These are phyloP conservation scores for Phrynocephalus forsythii DNA, from an alignment of 2,797 vertebrate genomes.

Conservation along the genomic window DNA sequence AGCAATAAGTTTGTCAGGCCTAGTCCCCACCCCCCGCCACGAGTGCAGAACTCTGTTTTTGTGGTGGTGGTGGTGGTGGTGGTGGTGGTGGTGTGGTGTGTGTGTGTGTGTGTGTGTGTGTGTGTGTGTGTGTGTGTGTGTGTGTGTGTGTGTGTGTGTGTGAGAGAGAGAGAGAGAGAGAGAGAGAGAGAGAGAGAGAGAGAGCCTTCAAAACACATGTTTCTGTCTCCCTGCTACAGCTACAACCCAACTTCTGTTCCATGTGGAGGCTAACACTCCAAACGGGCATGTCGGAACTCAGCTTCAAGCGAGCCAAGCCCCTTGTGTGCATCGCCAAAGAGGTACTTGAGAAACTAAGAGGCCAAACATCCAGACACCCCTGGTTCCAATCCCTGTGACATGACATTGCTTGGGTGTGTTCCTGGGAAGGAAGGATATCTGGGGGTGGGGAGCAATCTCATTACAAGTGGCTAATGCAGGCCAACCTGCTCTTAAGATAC, in stretches of 20 bases:
- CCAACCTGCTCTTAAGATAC: not conserved
- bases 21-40: too few relatives aligned
- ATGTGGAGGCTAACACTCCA: not conserved
- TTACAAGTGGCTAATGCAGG: not conserved
- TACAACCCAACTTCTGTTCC: not conserved
- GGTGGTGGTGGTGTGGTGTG: too few relatives aligned
- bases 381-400: fast-evolving
- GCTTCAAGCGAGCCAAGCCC: not conserved
- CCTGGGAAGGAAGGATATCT: not conserved
- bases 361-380: constrained; percentile 1
- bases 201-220: not conserved
- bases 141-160: too few relatives aligned
- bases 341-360: constrained; percentile 18
- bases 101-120: too few relatives aligned
- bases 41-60: too few relatives aligned
- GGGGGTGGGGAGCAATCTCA: constrained; percentile 31
- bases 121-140: too few relatives aligned
- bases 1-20: not conserved
- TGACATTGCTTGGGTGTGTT: not conserved
- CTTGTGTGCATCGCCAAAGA: constrained; percentile 49
- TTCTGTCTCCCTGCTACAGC: not conserved
- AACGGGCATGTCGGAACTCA: constrained; percentile 45
- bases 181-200: not conserved
- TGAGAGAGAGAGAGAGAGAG: too few relatives aligned
- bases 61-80: too few relatives aligned